phyloP scores from a whole-genome alignment of 92 coral and sea anemone species.

The Actinernus sp. region DNA sequence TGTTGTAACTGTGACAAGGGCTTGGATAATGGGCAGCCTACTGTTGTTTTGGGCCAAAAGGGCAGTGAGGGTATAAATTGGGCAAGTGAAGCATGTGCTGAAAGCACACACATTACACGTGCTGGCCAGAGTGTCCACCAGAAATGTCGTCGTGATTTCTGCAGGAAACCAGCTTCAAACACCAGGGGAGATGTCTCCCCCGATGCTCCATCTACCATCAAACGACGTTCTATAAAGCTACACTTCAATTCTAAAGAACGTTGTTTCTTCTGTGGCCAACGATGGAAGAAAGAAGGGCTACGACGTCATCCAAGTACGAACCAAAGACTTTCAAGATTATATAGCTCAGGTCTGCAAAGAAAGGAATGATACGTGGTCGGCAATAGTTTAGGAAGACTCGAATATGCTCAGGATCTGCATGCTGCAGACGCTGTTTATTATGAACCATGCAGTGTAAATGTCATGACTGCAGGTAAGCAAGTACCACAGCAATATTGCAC shows the following conservation, averaged over 20 bases:
- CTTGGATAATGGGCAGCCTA: neutral
- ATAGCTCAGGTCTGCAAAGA: constrained; percentile 3
- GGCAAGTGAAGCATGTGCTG: neutral
- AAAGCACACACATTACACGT: neutral
- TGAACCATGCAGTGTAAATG: too few species aligned
- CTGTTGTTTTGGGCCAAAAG: neutral
- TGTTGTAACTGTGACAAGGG: neutral
- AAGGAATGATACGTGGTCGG: constrained; percentile 26
- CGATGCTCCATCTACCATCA: neutral
- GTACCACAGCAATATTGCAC: constrained; percentile 5
- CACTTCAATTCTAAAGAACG: constrained; percentile 8
- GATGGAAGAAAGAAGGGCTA: constrained; percentile 16
- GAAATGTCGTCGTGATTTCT: constrained; percentile 24
- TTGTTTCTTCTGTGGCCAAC: constrained; percentile 21
- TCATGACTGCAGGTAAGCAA: constrained; percentile 26
- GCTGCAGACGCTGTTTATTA: constrained; percentile 48
- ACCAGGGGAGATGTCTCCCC: too few species aligned
- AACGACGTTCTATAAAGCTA: constrained; percentile 9
- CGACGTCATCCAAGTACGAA: constrained; percentile 8
- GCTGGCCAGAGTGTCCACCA: constrained; percentile 10
- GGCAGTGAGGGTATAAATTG: constrained; percentile 2
- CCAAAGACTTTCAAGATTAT: constrained; percentile 7
- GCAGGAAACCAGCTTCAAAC: neutral
- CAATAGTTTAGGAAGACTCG: constrained; percentile 8
- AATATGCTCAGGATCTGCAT: constrained; percentile 32